A percentile compares a stretch with the other conserved stretches of the same genome.
Conservation (phyloP, 2,888 invertebrate species). For the Leucophenga montana region DNA sequence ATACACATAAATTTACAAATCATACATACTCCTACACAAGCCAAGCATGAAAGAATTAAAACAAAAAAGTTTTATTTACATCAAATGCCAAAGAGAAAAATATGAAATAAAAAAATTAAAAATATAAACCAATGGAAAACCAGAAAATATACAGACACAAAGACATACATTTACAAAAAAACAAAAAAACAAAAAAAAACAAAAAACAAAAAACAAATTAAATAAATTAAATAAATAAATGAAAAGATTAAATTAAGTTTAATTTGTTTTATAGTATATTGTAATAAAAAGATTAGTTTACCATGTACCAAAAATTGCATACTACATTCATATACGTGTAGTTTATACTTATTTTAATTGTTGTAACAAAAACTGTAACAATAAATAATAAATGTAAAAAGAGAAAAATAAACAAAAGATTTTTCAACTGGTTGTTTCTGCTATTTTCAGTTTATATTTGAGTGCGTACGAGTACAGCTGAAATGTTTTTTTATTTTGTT, state of each 20-base stretch:
- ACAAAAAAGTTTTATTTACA: background rate
- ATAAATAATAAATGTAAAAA: conserved; percentile 7
- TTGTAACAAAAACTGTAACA: background rate
- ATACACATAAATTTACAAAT: background rate
- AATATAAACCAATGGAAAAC: background rate
- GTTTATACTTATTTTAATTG: background rate
- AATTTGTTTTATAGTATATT: too few relatives aligned
- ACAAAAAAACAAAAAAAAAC: conserved; percentile 6
- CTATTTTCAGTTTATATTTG: background rate
- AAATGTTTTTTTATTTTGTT: too few relatives aligned
- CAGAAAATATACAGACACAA: background rate
- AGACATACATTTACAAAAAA: too few relatives aligned
- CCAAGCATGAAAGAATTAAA: background rate
- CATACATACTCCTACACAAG: background rate
- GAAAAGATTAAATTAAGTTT: too few relatives aligned
- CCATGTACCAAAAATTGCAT: too few relatives aligned
- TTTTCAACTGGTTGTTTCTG: background rate
- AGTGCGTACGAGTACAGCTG: too few relatives aligned
- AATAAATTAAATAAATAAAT: too few relatives aligned
- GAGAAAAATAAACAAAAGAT: background rate
- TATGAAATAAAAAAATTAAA: background rate
- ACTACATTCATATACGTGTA: background rate
- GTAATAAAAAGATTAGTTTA: too few relatives aligned
- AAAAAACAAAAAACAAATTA: background rate
- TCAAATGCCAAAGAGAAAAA: conserved; percentile 23